A percentile compares a stretch with the other conserved stretches of the same genome.
These are phyloP conservation scores for Ctenomys sociabilis DNA, from an alignment of 2,113 vertebrate genomes.

Conservation along the genomic window DNA sequence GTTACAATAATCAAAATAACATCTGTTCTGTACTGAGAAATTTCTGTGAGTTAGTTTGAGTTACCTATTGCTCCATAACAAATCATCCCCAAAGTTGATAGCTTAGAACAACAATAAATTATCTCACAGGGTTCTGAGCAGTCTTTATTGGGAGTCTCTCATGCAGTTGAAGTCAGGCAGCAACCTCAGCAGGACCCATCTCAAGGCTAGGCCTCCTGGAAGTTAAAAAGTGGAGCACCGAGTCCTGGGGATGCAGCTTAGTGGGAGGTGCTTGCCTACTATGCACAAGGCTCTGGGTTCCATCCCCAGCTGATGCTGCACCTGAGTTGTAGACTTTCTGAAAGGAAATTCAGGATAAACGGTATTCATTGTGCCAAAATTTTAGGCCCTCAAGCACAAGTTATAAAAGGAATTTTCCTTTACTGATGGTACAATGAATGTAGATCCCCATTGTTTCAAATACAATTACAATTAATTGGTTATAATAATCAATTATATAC, in stretches of 20 bases:
- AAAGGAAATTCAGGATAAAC: conserved; percentile 50
- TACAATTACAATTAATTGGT: conserved; percentile 45
- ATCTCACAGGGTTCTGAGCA: not conserved
- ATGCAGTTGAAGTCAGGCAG: not conserved
- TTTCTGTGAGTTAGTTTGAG: not conserved
- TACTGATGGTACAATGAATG: conserved; percentile 5
- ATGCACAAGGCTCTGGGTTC: not conserved
- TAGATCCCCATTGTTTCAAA: conserved; percentile 31
- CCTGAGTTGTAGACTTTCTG: conserved; percentile 7
- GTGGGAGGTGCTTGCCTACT: not conserved
- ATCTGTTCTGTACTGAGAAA: conserved; percentile 1
- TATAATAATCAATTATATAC: conserved; percentile 34
- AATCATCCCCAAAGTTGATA: not conserved
- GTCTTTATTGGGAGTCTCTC: not conserved
- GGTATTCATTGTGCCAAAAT: conserved; percentile 11
- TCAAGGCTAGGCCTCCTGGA: not conserved
- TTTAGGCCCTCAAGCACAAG: conserved; percentile 45
- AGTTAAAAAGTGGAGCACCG: not conserved
- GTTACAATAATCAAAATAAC: conserved; percentile 33
- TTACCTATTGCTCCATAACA: not conserved
- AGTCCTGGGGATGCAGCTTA: not conserved
- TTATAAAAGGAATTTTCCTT: conserved; percentile 31
- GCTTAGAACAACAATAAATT: not conserved
- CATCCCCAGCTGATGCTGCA: not conserved
- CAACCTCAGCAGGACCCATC: not conserved